Evolutionary conservation across 1,140 invertebrate species (phyloP).

Genomic region (Saccostrea echinata): DNA sequence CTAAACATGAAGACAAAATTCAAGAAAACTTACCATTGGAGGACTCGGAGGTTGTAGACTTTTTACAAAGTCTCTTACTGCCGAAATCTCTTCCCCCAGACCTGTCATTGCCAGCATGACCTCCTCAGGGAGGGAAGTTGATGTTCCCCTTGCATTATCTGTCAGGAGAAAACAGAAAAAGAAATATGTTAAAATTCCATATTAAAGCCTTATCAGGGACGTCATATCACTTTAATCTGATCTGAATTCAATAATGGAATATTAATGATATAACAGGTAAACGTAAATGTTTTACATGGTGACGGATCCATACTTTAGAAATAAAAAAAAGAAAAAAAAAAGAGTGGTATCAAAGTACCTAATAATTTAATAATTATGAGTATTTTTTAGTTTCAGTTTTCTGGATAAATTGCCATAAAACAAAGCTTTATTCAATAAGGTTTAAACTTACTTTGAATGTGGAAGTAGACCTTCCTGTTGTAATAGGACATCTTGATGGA

Average conservation of each 20-base stretch:
- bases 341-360: too few species aligned
- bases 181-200: background rate
- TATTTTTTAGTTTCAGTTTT: background rate
- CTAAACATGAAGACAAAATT: too few species aligned
- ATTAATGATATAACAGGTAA: constrained; percentile 7
- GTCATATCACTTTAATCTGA: background rate
- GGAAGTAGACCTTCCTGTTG: background rate
- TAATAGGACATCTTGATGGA: too few species aligned
- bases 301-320: background rate
- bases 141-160: background rate
- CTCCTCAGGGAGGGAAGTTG: too few species aligned
- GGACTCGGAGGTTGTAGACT: too few species aligned
- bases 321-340: background rate
- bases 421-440: too few species aligned
- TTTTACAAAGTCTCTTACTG: too few species aligned
- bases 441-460: background rate
- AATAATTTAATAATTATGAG: background rate
- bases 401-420: too few species aligned
- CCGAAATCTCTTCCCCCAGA: background rate
- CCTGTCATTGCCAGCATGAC: background rate
- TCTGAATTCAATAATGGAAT: background rate
- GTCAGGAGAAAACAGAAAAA: background rate
- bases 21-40: too few species aligned
- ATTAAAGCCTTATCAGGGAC: background rate
- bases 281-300: too few species aligned